Base-by-base conservation (phyloP, 2,797 vertebrate genomes). In the Enteromius radiatus region DNA sequence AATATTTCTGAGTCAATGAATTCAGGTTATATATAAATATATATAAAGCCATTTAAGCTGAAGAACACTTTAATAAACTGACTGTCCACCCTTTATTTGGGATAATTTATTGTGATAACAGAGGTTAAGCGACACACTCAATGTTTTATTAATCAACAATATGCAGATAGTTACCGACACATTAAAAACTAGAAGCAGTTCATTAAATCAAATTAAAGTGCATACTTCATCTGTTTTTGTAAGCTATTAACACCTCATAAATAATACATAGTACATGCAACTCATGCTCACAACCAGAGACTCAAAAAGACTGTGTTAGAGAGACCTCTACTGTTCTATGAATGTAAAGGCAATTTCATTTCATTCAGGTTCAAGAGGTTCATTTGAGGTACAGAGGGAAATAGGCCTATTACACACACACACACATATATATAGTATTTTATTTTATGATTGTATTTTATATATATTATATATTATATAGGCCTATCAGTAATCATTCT, bases 71-170 rank as follows among this genome's bases (percentile, higher is more conserved):
- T 87, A 87, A 77, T 81, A 69, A 85, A 85, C 84, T 84, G 52
- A 86, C 70, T 74, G 56, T 82, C 85, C 84, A 75, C 70, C 45
- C 75, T 84, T 87, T 86, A 82, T 87, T 86, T 85, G 80, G 77
- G 81, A 83, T 81, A 52, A 86, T 87, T 84, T 84, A 82, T 81
- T 85, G 76, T 80, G 80, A 84, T 89, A 84, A 87, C 81, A 82
- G 80, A 89, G 86, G 88, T 89, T 87, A 86, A 82, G 83, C 81
- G 73, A 77, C 67, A 86, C 41, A 73, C 73, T 87, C 84, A n/a
- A 75, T 86, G 79, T 84, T 85, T 87, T 84, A 89, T 89, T 85
- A 89, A 89, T 87, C 81, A 89, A 87, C 86, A 89, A 85, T 84
- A 85, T 86, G 83, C 84, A 80, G 83, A 79, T 87, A 87, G 83